A percentile compares a stretch with the other conserved stretches of the same genome.
These are phyloP conservation scores for Bombus breviceps DNA, from an alignment of 1,140 invertebrate genomes.

Conservation along the genomic window DNA sequence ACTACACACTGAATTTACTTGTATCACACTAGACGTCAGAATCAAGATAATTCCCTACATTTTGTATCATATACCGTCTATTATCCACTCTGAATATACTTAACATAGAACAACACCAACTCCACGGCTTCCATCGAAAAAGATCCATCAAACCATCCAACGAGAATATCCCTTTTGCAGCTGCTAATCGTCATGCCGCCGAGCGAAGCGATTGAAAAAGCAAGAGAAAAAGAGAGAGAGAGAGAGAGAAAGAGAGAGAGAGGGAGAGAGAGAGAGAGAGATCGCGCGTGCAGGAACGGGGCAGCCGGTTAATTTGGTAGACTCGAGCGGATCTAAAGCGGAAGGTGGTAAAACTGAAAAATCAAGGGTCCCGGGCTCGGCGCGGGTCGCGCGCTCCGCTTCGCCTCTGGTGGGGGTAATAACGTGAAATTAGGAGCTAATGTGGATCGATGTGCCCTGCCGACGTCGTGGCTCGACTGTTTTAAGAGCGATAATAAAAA, in stretches of 20 bases:
- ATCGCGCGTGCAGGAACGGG: neutral
- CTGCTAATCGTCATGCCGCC: neutral
- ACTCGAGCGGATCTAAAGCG: conserved; percentile 34
- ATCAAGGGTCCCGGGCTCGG: conserved; percentile 61
- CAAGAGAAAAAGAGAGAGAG: neutral
- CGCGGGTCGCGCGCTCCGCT: conserved; percentile 29
- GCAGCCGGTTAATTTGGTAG: conserved; percentile 21
- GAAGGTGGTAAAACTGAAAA: conserved; percentile 74
- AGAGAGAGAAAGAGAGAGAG: neutral
- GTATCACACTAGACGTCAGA: too few relatives aligned
- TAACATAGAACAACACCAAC: neutral
- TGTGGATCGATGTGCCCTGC: conserved; percentile 78
- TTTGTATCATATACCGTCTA: neutral
- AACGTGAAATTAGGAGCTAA: conserved; percentile 81
- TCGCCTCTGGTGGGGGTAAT: conserved; percentile 68
- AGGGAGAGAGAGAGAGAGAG: too few relatives aligned
- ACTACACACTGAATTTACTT: neutral
- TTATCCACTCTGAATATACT: neutral
- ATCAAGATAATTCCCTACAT: neutral
- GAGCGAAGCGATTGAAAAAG: neutral
- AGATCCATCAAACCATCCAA: neutral
- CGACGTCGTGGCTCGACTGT: conserved; percentile 71
- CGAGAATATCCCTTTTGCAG: neutral
- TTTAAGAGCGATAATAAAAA: conserved; percentile 81
- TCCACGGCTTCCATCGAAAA: too few relatives aligned